phyloP scores from a whole-genome alignment of 2,797 vertebrate species.

The Acipenser ruthenus region DNA sequence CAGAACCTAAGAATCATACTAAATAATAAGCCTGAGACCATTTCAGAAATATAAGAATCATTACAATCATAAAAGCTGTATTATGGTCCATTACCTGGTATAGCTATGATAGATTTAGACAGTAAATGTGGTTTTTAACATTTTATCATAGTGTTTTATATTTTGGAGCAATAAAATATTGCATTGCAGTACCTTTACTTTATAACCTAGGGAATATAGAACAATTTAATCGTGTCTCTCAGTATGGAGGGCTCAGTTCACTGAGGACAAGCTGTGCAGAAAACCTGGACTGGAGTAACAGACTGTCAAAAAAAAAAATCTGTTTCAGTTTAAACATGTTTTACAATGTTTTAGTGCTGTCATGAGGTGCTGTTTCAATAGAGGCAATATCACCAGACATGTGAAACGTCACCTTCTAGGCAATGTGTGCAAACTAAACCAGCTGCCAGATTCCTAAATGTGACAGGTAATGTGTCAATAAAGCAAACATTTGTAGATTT shows the following conservation, averaged over 20 bases:
- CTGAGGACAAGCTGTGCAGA: neutral
- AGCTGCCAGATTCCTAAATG: too few relatives aligned
- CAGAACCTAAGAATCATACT: neutral
- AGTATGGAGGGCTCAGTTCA: neutral
- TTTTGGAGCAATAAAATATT: neutral
- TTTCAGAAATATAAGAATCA: neutral
- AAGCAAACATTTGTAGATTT: too few relatives aligned
- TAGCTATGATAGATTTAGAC: neutral
- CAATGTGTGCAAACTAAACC: too few relatives aligned
- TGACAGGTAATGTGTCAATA: too few relatives aligned
- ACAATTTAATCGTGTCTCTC: conserved; percentile 1
- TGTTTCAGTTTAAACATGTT: too few relatives aligned
- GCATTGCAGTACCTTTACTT: neutral
- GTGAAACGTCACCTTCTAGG: too few relatives aligned
- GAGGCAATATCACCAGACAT: too few relatives aligned
- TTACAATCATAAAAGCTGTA: neutral
- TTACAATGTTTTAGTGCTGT: too few relatives aligned
- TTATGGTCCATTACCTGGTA: neutral
- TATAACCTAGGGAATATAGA: neutral
- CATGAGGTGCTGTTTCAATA: too few relatives aligned
- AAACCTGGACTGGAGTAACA: neutral
- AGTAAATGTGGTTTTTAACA: neutral
- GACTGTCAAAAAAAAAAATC: too few relatives aligned
- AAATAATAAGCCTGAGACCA: neutral
- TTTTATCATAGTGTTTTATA: neutral